Conservation (phyloP, 2,888 invertebrate genomes). For the Heteromyza rotundicornis region DNA sequence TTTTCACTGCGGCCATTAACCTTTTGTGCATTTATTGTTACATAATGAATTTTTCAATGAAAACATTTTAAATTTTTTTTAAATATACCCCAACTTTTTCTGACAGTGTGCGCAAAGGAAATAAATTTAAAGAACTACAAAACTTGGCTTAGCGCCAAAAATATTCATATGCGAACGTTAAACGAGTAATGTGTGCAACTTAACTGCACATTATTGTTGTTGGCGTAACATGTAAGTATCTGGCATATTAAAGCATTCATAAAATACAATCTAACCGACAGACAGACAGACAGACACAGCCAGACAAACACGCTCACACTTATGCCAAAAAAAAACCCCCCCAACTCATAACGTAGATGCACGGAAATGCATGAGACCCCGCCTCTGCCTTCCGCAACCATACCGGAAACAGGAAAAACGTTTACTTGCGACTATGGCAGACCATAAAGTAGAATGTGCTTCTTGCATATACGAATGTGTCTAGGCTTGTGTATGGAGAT, state of each 20-base stretch:
- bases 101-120: no score
- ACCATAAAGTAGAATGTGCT: neutral
- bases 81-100: no score
- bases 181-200: neutral
- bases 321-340: no score
- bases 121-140: neutral
- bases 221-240: neutral
- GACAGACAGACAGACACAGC: neutral
- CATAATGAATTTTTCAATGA: no score
- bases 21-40: no score
- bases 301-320: neutral
- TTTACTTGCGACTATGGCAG: neutral
- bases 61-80: no score
- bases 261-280: neutral
- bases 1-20: no score
- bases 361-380: neutral
- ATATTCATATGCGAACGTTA: neutral
- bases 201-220: neutral
- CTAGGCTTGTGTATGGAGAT: no score
- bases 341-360: conserved; percentile 2
- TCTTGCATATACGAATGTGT: no score
- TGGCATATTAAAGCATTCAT: neutral
- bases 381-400: neutral
- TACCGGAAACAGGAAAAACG: conserved; percentile 3
- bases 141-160: neutral